A percentile compares a stretch with the other conserved stretches of the same genome.
phyloP scores from a whole-genome alignment of 2,797 vertebrate species.

The Lepilemur ruficaudatus region DNA sequence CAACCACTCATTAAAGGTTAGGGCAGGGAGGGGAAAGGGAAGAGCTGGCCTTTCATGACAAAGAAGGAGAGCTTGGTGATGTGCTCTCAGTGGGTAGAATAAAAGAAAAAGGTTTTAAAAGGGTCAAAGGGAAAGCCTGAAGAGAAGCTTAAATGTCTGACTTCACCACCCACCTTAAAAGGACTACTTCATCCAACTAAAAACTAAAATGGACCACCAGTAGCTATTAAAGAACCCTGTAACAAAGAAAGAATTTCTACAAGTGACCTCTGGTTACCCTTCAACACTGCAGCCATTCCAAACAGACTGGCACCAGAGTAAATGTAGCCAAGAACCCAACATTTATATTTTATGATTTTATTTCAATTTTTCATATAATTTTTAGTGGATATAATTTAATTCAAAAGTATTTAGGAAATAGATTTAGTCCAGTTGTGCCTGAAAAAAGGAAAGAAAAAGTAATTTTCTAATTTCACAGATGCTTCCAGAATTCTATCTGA shows the following conservation, averaged over 20 bases:
- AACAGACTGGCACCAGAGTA: conserved; percentile 50
- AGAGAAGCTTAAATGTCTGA: conserved; percentile 45
- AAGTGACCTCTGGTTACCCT: conserved; percentile 73
- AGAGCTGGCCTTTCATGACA: conserved; percentile 53
- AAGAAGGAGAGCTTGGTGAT: conserved; percentile 10
- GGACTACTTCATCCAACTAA: conserved; percentile 35
- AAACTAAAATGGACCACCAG: conserved; percentile 46
- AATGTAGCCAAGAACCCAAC: conserved; percentile 67
- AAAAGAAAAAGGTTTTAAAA: conserved; percentile 52
- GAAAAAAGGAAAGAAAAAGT: conserved; percentile 74
- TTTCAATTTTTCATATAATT: conserved; percentile 69
- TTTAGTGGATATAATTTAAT: conserved; percentile 76
- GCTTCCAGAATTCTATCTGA: conserved; percentile 81
- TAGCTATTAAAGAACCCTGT: conserved; percentile 36
- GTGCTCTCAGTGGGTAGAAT: conserved; percentile 23
- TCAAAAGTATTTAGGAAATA: conserved; percentile 77
- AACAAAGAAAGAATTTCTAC: conserved; percentile 53
- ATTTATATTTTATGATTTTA: conserved; percentile 64
- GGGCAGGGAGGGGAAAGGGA: background rate
- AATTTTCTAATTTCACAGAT: conserved; percentile 82
- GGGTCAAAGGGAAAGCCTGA: conserved; percentile 31
- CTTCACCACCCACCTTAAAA: conserved; percentile 61
- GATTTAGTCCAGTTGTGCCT: conserved; percentile 77
- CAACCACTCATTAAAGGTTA: conserved; percentile 64
- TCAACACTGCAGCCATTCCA: conserved; percentile 52